phyloP scores from a whole-genome alignment of 2,113 vertebrate species.

The Bombycilla garrulus region DNA sequence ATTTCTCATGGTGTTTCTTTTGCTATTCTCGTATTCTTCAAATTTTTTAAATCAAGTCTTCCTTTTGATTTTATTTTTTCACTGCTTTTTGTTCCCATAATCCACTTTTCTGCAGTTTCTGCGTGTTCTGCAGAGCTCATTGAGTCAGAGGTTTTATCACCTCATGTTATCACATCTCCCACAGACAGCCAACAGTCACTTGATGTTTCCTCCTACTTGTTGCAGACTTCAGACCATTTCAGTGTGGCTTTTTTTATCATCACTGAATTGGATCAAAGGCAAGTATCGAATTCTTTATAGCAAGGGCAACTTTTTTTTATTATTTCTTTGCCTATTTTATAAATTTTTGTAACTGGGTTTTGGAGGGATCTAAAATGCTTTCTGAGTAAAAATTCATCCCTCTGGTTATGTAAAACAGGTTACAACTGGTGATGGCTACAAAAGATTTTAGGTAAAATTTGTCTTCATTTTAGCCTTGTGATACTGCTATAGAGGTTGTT shows the following conservation, averaged over 20 bases:
- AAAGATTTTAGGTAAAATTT: not conserved
- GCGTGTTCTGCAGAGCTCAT: not conserved
- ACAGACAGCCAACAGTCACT: not conserved
- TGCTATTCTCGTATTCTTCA: not conserved
- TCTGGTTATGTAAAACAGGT: not conserved
- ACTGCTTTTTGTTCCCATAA: not conserved
- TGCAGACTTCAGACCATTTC: not conserved
- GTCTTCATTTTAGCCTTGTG: not conserved
- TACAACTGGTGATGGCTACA: not conserved
- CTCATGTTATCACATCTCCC: not conserved
- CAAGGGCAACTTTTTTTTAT: not conserved
- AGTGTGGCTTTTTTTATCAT: not conserved
- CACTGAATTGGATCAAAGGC: not conserved
- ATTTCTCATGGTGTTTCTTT: not conserved
- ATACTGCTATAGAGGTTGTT: not conserved
- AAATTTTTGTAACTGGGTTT: not conserved
- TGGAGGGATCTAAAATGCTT: not conserved
- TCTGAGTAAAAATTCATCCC: not conserved
- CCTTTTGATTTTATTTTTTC: not conserved
- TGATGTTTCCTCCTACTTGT: not conserved
- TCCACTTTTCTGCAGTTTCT: not conserved
- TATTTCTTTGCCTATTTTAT: not conserved
- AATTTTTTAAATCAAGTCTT: not conserved
- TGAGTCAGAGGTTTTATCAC: not conserved
- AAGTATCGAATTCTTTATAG: not conserved